Conservation (phyloP, 1,140 invertebrate genomes). For the Trinorchestia longiramus region DNA sequence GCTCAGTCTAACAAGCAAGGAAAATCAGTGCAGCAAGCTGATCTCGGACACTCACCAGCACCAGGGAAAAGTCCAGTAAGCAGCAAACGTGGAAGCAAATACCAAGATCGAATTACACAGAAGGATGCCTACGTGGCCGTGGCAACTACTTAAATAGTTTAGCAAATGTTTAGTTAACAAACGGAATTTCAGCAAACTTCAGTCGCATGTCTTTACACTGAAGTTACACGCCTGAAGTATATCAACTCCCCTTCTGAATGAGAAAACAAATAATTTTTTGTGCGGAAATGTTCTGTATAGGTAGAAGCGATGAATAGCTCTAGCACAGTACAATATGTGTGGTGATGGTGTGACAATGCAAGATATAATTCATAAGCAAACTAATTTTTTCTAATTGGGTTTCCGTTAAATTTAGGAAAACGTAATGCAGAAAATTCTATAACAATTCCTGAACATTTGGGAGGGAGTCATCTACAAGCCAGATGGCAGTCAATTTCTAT, state of each 20-base stretch:
- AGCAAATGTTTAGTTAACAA: background rate
- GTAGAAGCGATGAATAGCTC: background rate
- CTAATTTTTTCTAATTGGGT: no score
- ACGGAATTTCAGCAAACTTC: background rate
- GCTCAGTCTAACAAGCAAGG: background rate
- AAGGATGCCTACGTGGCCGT: background rate
- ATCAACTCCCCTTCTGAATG: background rate
- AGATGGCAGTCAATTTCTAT: no score
- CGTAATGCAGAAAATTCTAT: no score
- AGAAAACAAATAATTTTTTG: background rate
- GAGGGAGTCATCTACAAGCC: no score
- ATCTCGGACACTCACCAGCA: background rate
- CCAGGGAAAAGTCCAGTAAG: background rate
- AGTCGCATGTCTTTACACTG: background rate
- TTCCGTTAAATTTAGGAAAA: no score
- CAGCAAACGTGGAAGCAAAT: background rate
- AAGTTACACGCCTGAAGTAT: background rate
- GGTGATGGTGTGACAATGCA: background rate
- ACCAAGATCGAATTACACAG: background rate
- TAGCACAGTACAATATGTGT: background rate
- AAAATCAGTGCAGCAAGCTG: background rate
- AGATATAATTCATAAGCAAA: no score
- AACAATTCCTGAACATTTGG: no score
- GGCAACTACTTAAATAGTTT: background rate
- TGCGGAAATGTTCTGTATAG: background rate